Evolutionary conservation across 53 echinoderm and acorn worm genomes (phyloP).

Genomic region (Crossaster papposus): DNA sequence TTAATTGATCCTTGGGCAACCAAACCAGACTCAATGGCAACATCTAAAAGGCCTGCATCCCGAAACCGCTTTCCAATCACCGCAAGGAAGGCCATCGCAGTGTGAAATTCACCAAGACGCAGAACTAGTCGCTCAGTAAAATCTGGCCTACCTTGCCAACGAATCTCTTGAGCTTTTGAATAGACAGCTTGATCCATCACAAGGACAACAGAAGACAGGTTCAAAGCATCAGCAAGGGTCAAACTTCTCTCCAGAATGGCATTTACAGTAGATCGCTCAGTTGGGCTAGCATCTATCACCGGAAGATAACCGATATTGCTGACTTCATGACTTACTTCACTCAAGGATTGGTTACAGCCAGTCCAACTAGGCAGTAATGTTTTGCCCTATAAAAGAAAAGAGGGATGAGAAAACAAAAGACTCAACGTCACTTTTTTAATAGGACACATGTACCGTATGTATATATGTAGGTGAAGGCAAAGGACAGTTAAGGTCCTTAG

Average conservation of each 20-base stretch:
- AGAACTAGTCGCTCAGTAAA: no score
- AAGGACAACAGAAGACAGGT: constrained; percentile 48
- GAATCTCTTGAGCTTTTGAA: constrained; percentile 70
- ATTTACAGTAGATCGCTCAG: constrained; percentile 57
- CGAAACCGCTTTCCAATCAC: constrained; percentile 63
- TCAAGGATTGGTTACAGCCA: constrained; percentile 36
- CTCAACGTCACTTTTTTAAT: neutral
- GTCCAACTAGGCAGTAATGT: constrained; percentile 25
- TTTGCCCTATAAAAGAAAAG: neutral
- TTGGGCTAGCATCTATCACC: constrained; percentile 67
- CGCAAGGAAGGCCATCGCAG: constrained; percentile 45
- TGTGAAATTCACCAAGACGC: constrained; percentile 75
- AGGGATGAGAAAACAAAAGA: neutral
- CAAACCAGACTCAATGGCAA: constrained; percentile 60
- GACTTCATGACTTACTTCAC: constrained; percentile 42
- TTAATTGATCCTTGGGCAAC: constrained; percentile 64
- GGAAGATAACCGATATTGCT: constrained; percentile 68
- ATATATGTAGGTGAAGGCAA: neutral
- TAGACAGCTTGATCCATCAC: constrained; percentile 75
- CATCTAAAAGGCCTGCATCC: constrained; percentile 69
- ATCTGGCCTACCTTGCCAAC: constrained; percentile 54
- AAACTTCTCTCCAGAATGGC: constrained; percentile 59
- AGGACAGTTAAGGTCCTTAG: no score
- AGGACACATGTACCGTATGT: no score
- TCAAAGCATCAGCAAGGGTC: constrained; percentile 40